Conservation (phyloP, 2,797 vertebrate species). For the Myotis vivesi region DNA sequence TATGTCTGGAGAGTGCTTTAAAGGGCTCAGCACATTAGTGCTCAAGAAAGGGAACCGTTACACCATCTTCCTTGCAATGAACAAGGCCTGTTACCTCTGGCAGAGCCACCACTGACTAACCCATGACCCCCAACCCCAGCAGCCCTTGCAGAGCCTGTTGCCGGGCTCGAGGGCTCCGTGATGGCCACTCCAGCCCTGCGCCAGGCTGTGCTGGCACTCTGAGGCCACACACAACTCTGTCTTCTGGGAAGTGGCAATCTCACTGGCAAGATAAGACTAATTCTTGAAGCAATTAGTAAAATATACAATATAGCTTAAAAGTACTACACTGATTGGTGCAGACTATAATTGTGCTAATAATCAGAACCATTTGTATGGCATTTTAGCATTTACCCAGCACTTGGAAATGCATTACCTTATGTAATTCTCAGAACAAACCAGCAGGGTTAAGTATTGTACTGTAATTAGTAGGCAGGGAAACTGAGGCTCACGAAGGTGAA, state of each 20-base stretch:
- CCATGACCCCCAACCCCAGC: neutral
- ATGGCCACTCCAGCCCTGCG: neutral
- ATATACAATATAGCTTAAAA: constrained; percentile 43
- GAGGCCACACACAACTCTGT: neutral
- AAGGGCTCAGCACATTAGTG: neutral
- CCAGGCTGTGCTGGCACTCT: neutral
- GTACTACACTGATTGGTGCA: constrained; percentile 19
- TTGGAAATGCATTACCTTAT: neutral
- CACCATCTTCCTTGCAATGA: neutral
- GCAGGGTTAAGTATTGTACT: neutral
- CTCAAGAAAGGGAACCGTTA: neutral
- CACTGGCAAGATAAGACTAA: constrained; percentile 44
- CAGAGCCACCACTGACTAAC: neutral
- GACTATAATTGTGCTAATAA: constrained; percentile 48
- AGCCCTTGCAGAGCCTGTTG: neutral
- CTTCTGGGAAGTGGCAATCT: neutral
- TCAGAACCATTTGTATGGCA: neutral
- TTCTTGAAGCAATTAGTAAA: constrained; percentile 37
- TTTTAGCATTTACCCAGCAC: constrained; percentile 15
- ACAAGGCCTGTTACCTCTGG: neutral
- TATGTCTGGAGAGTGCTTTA: neutral
- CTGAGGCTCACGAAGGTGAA: neutral
- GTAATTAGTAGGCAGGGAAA: neutral
- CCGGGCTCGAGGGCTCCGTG: neutral
- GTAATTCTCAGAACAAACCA: constrained; percentile 43